These are phyloP conservation scores for Zaprionus inermis DNA, from an alignment of 1,140 invertebrate species.

Conservation along the genomic window DNA sequence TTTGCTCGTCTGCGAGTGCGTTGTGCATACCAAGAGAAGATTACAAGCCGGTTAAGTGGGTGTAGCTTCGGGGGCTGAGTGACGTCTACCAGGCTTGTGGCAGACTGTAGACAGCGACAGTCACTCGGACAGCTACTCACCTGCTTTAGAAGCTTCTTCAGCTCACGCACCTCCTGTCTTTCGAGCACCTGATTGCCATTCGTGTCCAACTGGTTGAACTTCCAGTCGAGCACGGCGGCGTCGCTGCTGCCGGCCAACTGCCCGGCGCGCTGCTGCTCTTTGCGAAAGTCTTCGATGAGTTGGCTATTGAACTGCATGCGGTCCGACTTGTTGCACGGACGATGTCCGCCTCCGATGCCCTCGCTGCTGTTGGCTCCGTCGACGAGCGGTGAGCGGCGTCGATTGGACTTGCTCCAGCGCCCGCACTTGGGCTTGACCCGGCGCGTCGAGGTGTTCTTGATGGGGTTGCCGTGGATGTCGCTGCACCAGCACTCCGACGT, in stretches of 20 bases:
- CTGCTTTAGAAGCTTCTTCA: conserved; percentile 92
- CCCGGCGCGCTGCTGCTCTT: conserved; percentile 88
- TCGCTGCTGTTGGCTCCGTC: conserved; percentile 53
- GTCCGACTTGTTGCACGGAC: conserved; percentile 89
- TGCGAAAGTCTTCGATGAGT: conserved; percentile 91
- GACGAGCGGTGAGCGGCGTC: conserved; percentile 76
- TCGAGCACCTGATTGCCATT: conserved; percentile 91
- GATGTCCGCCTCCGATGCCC: conserved; percentile 49
- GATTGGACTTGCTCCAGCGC: conserved; percentile 70
- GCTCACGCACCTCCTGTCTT: conserved; percentile 91
- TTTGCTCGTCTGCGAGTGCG: conserved; percentile 90
- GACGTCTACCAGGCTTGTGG: conserved; percentile 19
- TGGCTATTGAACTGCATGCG: conserved; percentile 92
- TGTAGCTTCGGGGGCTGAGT: neutral
- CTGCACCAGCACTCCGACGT: conserved; percentile 92
- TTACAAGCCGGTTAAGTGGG: conserved; percentile 6
- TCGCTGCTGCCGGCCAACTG: conserved; percentile 61
- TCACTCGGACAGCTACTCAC: conserved; percentile 74
- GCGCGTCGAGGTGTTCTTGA: conserved; percentile 89
- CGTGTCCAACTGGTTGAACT: conserved; percentile 92
- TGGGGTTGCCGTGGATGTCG: conserved; percentile 90
- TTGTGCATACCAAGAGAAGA: conserved; percentile 19
- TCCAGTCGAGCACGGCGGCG: conserved; percentile 91
- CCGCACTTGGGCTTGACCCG: conserved; percentile 89
- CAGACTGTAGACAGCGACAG: conserved; percentile 11